Evolutionary conservation across 2,113 vertebrate species (phyloP).

Genomic region (Petaurus breviceps): DNA sequence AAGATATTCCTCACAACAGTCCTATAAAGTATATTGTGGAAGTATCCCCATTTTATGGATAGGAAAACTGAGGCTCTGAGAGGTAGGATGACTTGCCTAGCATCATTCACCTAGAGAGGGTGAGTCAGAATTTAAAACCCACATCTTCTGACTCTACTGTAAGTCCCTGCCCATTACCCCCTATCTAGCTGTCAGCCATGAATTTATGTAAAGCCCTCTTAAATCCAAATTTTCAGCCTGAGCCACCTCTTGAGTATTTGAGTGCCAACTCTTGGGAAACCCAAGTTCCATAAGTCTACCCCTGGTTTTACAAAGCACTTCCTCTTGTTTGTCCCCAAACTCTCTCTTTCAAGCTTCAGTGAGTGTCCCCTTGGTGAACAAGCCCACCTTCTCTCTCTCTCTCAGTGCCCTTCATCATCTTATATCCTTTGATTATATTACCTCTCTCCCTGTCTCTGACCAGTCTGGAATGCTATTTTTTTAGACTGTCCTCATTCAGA

Average conservation of each 20-base stretch:
- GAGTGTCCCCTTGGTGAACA: slow-evolving; percentile 40
- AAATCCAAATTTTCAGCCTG: slow-evolving; percentile 45
- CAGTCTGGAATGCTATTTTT: slow-evolving; percentile 31
- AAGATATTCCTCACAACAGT: neutral
- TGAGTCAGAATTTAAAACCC: neutral
- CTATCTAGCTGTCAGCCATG: neutral
- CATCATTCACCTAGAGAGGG: neutral
- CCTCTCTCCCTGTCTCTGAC: slow-evolving; percentile 1
- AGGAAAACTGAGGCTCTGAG: neutral
- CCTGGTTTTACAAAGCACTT: slow-evolving; percentile 59
- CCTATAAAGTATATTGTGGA: neutral
- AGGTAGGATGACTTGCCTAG: neutral
- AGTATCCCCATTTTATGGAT: neutral
- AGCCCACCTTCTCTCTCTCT: neutral
- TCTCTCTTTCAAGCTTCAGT: slow-evolving; percentile 41
- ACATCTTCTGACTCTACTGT: neutral
- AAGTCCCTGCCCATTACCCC: neutral
- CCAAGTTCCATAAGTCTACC: neutral
- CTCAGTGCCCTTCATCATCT: neutral
- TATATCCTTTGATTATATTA: neutral
- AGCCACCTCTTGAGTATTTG: slow-evolving; percentile 18
- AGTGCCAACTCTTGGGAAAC: slow-evolving; percentile 37
- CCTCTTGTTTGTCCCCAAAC: slow-evolving; percentile 52
- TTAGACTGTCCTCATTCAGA: slow-evolving; percentile 62
- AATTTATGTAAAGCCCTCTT: neutral